Evolutionary conservation across 2,113 vertebrate species (phyloP).

Genomic region (Condylura cristata): DNA sequence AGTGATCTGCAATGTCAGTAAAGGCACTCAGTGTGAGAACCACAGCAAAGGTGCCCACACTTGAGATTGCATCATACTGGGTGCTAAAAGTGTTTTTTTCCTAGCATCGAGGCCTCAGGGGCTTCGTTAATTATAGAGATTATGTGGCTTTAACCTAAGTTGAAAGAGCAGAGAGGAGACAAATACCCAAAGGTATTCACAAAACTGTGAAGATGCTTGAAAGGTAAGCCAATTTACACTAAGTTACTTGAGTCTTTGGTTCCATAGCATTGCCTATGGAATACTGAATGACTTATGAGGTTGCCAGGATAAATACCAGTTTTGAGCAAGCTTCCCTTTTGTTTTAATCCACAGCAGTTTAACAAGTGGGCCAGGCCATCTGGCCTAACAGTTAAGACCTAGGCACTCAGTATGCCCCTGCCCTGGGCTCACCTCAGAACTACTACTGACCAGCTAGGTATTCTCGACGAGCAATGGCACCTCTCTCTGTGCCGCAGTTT

Average conservation of each 20-base stretch:
- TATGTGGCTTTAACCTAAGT: neutral
- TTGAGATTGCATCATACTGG: slow-evolving; percentile 26
- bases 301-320: slow-evolving; percentile 29
- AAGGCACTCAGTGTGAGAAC: neutral
- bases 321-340: neutral
- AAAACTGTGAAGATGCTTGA: neutral
- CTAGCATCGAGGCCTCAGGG: slow-evolving; percentile 17
- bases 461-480: too few species aligned
- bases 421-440: neutral
- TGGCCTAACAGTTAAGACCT: neutral
- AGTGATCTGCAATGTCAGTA: neutral
- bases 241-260: neutral
- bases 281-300: neutral
- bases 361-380: neutral
- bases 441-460: neutral
- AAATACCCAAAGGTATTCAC: slow-evolving; percentile 18
- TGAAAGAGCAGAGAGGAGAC: slow-evolving; percentile 35
- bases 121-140: slow-evolving; percentile 34
- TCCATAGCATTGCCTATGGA: slow-evolving; percentile 36
- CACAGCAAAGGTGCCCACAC: neutral
- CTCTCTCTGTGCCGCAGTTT: neutral
- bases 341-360: neutral
- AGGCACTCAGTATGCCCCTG: neutral
- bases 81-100: neutral
- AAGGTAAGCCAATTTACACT: slow-evolving; percentile 24